Conservation (phyloP, 2,888 invertebrate species). For the Lasioglossum villosulum region DNA sequence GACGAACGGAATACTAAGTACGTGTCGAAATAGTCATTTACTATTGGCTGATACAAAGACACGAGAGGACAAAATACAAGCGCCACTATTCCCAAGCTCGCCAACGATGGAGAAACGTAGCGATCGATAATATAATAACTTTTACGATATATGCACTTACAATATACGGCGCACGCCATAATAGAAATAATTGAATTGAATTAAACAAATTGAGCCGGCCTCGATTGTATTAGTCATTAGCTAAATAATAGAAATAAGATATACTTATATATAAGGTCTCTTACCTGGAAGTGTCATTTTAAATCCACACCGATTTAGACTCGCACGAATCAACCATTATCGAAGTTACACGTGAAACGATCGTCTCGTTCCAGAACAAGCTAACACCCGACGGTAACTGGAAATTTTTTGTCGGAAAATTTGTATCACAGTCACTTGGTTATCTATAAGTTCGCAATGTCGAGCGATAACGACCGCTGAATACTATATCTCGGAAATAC, state of each 20-base stretch:
- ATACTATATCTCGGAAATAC: conserved; percentile 20
- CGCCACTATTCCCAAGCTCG: neutral
- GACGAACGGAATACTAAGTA: neutral
- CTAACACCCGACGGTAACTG: neutral
- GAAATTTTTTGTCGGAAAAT: no score
- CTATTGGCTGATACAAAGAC: conserved; percentile 36
- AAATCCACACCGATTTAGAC: neutral
- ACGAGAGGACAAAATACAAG: conserved; percentile 38
- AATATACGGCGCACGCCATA: neutral
- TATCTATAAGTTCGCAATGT: conserved; percentile 20
- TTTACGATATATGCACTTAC: conserved; percentile 26
- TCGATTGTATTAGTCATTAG: no score
- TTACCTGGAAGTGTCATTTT: conserved; percentile 53
- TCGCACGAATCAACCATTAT: neutral
- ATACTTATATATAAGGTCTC: no score
- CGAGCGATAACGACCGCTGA: conserved; percentile 11
- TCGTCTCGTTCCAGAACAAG: neutral
- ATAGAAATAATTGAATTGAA: conserved; percentile 10
- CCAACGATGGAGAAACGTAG: conserved; percentile 31
- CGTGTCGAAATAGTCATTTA: neutral
- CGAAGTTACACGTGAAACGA: neutral
- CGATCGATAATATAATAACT: conserved; percentile 56
- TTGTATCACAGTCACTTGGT: conserved; percentile 13
- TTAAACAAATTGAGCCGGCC: no score
- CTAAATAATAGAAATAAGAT: conserved; percentile 7